These are phyloP conservation scores for Camelus bactrianus DNA, from an alignment of 2,113 vertebrate genomes.

Conservation along the genomic window DNA sequence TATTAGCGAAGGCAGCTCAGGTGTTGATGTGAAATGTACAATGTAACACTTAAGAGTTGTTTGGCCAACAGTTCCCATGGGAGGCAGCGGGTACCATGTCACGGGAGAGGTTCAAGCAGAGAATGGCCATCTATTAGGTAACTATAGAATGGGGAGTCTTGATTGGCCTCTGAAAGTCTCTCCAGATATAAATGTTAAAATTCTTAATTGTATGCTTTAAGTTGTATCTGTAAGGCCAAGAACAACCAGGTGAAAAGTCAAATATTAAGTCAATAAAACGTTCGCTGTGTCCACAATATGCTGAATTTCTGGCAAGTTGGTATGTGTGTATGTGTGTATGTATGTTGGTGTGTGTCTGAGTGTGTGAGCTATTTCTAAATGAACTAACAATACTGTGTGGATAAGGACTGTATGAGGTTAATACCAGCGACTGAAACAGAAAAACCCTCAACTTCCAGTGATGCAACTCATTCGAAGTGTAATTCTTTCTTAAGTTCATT, in stretches of 20 bases:
- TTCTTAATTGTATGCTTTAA: background rate
- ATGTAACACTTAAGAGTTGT: rapidly evolving
- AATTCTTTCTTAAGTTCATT: background rate
- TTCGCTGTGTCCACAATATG: background rate
- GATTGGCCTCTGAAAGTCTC: background rate
- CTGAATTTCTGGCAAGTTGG: background rate
- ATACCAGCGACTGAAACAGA: background rate
- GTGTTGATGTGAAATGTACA: rapidly evolving
- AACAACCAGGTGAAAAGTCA: background rate
- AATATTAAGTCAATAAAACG: background rate
- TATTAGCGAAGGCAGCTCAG: background rate
- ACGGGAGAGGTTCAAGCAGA: background rate
- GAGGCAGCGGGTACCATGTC: background rate
- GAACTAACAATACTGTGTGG: background rate
- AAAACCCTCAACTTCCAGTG: background rate
- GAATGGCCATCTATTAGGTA: background rate
- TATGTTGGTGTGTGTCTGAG: background rate
- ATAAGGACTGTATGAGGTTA: background rate
- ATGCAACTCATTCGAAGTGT: background rate
- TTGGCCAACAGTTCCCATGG: background rate
- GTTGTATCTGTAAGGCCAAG: background rate
- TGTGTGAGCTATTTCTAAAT: background rate
- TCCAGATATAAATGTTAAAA: background rate
- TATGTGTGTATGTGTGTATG: background rate
- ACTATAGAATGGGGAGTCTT: background rate